phyloP scores from a whole-genome alignment of 2,797 vertebrate genomes.

The Botia almorhae region DNA sequence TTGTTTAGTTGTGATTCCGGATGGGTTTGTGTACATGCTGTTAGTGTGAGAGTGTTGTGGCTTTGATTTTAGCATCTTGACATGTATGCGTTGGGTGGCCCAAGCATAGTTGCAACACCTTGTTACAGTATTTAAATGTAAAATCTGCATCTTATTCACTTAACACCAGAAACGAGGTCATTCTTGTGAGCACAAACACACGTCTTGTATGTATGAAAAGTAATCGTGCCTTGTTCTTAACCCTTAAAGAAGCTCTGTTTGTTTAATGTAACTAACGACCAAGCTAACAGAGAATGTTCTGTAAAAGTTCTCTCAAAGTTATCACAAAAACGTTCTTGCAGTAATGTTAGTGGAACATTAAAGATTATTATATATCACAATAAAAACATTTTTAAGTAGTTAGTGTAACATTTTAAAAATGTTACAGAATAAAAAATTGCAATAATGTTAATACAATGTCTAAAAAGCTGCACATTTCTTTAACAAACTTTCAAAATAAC shows the following conservation, averaged over 20 bases:
- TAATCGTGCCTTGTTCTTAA: background rate
- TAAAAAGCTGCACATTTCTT: no score
- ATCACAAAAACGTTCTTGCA: no score
- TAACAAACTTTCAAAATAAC: no score
- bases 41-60: slow-evolving; percentile 13
- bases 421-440: no score
- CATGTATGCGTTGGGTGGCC: slow-evolving; percentile 19
- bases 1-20: slow-evolving; percentile 31
- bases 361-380: no score
- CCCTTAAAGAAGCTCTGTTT: background rate
- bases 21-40: slow-evolving; percentile 27
- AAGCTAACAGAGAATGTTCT: no score
- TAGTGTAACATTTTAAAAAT: no score
- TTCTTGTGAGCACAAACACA: background rate
- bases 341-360: no score
- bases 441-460: no score
- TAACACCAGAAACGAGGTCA: background rate
- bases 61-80: slow-evolving; percentile 27
- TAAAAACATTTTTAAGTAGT: no score
- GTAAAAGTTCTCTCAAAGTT: no score
- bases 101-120: slow-evolving; percentile 1
- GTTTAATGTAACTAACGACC: background rate
- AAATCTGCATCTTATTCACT: background rate
- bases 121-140: background rate
- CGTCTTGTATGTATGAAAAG: background rate